Percentiles rank a stretch among this genome's conserved stretches.
Evolutionary conservation across 1,140 invertebrate genomes (phyloP).

Genomic region (Orussus abietinus): DNA sequence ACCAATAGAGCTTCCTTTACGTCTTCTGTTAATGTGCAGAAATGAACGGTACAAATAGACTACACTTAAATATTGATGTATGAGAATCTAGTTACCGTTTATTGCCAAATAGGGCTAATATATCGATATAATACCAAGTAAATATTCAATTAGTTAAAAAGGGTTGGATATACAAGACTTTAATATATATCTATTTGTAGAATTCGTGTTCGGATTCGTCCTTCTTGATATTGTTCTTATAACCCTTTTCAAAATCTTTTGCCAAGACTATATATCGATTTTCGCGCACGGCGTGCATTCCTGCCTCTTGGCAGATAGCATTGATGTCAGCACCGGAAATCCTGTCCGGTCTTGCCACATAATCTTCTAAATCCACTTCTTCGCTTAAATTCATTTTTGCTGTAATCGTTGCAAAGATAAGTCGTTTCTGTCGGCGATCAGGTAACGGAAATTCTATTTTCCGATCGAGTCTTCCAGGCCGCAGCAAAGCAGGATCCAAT

Average conservation of each 20-base stretch:
- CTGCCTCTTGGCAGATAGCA: slow-evolving; percentile 98
- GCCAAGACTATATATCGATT: slow-evolving; percentile 97
- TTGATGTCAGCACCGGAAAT: slow-evolving; percentile 99
- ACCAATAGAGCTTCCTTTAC: background rate
- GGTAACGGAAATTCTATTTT: slow-evolving; percentile 99
- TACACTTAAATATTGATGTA: too few species aligned
- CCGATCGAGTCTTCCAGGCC: slow-evolving; percentile 95
- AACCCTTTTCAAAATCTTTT: slow-evolving; percentile 99
- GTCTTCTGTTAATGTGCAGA: too few species aligned
- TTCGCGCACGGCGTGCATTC: slow-evolving; percentile 95
- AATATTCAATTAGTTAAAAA: too few species aligned
- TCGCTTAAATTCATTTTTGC: slow-evolving; percentile 99
- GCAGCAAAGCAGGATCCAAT: slow-evolving; percentile 92
- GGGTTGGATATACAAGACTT: too few species aligned
- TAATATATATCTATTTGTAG: slow-evolving; percentile 99
- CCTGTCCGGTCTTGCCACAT: slow-evolving; percentile 95
- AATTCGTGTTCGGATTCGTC: slow-evolving; percentile 99
- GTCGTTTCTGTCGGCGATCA: slow-evolving; percentile 94
- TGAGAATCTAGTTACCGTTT: too few species aligned
- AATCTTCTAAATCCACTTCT: slow-evolving; percentile 98
- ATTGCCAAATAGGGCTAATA: too few species aligned
- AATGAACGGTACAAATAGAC: too few species aligned
- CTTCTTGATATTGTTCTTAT: slow-evolving; percentile 99
- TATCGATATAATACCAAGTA: too few species aligned
- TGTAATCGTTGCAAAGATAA: slow-evolving; percentile 98